These are phyloP conservation scores for Anguilla obscura DNA, from an alignment of 2,797 vertebrate genomes.

Conservation along the genomic window DNA sequence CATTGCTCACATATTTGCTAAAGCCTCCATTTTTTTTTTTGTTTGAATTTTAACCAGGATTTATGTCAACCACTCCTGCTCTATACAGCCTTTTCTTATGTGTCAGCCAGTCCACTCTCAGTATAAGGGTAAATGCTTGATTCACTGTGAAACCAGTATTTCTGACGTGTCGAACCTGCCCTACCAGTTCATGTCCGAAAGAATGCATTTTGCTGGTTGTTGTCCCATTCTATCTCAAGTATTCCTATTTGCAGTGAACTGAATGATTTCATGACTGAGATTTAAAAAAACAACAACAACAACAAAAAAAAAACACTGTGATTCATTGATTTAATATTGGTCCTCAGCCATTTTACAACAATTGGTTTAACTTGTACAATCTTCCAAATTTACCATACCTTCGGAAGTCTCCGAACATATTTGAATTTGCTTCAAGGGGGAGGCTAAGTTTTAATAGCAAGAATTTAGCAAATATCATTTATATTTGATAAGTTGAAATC, in stretches of 20 bases:
- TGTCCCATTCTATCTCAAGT: not conserved
- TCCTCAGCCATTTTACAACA: not conserved
- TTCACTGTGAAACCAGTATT: not conserved
- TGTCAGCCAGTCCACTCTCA: not conserved
- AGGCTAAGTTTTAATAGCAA: not conserved
- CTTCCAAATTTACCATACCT: not conserved
- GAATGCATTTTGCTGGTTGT: not conserved
- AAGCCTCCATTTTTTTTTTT: not conserved
- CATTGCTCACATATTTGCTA: not conserved
- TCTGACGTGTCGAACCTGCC: not conserved
- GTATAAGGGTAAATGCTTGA: not conserved
- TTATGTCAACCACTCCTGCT: not conserved
- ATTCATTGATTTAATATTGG: not conserved
- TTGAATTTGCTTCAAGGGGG: not conserved
- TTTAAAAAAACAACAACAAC: not conserved
- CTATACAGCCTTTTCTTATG: not conserved
- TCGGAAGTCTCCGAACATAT: not conserved
- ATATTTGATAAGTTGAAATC: not conserved
- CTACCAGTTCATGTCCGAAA: not conserved
- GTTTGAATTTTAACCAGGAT: not conserved
- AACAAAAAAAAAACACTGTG: not conserved
- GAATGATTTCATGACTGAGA: conserved; percentile 2
- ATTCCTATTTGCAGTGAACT: not conserved
- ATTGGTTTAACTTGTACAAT: not conserved
- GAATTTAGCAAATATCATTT: not conserved